Conservation (phyloP, 2,113 vertebrate species). For the Gymnobelideus leadbeateri region DNA sequence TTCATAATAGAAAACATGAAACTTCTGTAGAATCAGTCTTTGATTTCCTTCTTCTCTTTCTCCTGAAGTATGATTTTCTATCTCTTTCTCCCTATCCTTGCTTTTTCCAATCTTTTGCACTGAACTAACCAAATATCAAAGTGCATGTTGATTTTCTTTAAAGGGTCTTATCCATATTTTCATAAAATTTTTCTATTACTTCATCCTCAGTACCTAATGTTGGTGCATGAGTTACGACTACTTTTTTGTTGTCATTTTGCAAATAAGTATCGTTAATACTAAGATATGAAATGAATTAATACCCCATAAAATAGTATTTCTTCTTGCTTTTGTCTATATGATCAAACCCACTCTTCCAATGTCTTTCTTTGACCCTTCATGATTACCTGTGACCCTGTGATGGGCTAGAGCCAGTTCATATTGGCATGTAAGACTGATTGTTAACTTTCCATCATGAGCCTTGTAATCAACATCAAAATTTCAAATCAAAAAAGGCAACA, state of each 20-base stretch:
- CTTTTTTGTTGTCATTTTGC: neutral
- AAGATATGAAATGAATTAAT: neutral
- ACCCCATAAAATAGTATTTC: neutral
- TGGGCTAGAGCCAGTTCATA: neutral
- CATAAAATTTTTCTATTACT: neutral
- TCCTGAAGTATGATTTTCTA: neutral
- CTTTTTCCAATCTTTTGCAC: neutral
- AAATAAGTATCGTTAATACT: neutral
- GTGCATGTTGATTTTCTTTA: neutral
- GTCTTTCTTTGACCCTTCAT: neutral
- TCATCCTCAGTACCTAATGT: neutral
- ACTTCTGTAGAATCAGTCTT: neutral
- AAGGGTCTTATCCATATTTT: neutral
- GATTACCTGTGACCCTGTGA: neutral
- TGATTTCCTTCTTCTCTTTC: neutral
- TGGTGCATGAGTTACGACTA: neutral
- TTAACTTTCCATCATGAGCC: neutral
- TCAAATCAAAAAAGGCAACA: neutral
- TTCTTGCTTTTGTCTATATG: neutral
- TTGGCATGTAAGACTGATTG: neutral
- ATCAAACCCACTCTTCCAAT: neutral
- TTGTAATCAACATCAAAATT: neutral
- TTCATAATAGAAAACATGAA: neutral
- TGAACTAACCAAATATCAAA: neutral
- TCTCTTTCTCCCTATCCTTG: neutral